Evolutionary conservation across 2,888 invertebrate genomes (phyloP).

Genomic region (Apamea crenata): DNA sequence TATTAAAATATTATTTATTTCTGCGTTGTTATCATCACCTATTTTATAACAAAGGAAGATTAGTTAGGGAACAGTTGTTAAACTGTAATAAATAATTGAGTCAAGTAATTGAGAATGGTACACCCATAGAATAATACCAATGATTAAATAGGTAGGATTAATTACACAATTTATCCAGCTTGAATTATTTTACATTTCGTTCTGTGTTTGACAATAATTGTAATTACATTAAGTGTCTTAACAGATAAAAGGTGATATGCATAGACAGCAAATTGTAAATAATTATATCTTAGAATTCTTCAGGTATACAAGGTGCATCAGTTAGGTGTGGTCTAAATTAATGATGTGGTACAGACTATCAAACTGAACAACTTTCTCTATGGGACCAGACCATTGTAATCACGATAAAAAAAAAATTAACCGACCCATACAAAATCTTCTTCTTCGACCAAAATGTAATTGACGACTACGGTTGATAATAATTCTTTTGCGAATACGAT

Average conservation of each 20-base stretch:
- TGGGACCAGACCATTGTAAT: neutral
- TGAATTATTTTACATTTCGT: conserved; percentile 2
- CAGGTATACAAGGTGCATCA: neutral
- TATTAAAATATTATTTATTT: neutral
- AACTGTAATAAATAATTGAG: neutral
- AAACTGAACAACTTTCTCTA: neutral
- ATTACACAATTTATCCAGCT: neutral
- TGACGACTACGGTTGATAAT: no score
- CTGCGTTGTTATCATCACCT: neutral
- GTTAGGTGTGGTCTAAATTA: neutral
- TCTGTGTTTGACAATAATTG: conserved; percentile 19
- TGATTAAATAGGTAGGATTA: neutral
- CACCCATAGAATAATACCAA: neutral
- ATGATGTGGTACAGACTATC: neutral
- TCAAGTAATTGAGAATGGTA: neutral
- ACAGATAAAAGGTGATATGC: neutral
- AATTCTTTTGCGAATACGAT: neutral
- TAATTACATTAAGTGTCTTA: neutral
- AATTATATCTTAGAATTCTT: neutral
- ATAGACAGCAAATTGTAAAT: neutral
- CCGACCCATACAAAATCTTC: neutral
- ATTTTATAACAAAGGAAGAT: neutral
- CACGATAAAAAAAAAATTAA: neutral
- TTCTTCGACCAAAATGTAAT: neutral
- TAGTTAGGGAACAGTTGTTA: neutral